Conservation (phyloP, 2,113 vertebrate genomes). For the Opisthocomus hoazin region DNA sequence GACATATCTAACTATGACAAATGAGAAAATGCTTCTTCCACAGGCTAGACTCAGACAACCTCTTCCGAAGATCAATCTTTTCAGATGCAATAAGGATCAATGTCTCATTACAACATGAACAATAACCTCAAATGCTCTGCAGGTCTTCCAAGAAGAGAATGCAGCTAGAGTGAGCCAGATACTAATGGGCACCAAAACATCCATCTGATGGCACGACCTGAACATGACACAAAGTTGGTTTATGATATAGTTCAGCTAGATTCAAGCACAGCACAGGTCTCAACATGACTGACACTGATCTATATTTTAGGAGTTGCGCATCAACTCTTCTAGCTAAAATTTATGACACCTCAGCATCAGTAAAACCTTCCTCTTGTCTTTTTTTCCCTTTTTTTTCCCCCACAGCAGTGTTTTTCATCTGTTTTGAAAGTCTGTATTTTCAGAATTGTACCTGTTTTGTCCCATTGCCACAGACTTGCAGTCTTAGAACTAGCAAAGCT, state of each 20-base stretch:
- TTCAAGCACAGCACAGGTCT: neutral
- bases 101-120: neutral
- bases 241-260: neutral
- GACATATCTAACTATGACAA: neutral
- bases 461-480: neutral
- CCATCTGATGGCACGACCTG: neutral
- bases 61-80: neutral
- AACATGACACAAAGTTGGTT: neutral
- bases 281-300: neutral
- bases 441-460: neutral
- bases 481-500: neutral
- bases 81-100: neutral
- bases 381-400: neutral
- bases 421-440: neutral
- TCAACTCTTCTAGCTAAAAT: constrained; percentile 22
- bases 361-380: neutral
- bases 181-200: neutral
- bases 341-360: neutral
- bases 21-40: neutral
- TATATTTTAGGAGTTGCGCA: neutral
- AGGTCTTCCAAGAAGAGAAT: neutral
- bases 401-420: neutral
- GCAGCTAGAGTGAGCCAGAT: neutral
- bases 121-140: neutral
- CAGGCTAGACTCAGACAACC: neutral